Conservation (phyloP, 2,888 invertebrate genomes). For the Plutella xylostella region DNA sequence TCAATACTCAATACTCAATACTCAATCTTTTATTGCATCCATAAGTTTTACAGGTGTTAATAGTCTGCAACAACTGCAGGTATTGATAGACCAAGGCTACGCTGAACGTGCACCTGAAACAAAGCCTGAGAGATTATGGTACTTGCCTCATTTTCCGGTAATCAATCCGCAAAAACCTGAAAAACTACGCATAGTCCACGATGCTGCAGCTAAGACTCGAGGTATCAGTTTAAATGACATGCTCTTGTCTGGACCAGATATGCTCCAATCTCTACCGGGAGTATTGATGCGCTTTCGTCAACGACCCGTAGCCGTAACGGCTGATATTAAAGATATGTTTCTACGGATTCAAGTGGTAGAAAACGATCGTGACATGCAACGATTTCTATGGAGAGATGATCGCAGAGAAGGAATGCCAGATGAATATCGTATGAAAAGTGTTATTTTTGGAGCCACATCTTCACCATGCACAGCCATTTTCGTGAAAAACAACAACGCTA, state of each 20-base stretch:
- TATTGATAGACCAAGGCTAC: neutral
- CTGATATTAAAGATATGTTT: conserved; percentile 13
- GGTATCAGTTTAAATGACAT: conserved; percentile 24
- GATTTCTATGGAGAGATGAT: conserved; percentile 8
- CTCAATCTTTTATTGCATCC: too few species aligned
- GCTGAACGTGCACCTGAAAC: neutral
- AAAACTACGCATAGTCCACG: conserved; percentile 23
- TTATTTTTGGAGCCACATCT: conserved; percentile 3
- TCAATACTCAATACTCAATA: too few species aligned
- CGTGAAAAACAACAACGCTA: conserved; percentile 3
- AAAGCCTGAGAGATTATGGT: neutral
- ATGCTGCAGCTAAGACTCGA: conserved; percentile 25
- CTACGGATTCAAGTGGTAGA: conserved; percentile 6
- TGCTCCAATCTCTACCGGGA: conserved; percentile 22
- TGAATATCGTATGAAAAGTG: neutral
- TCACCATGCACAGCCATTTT: neutral
- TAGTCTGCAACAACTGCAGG: too few species aligned
- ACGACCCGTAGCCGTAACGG: conserved; percentile 5
- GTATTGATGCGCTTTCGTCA: conserved; percentile 6
- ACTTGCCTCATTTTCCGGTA: conserved; percentile 9
- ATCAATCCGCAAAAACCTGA: conserved; percentile 5
- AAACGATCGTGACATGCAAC: conserved; percentile 1
- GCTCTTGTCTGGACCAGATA: conserved; percentile 28
- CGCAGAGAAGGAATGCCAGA: neutral
- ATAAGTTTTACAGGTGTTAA: too few species aligned